phyloP scores from a whole-genome alignment of 2,888 invertebrate species.

The Nemapogon koenigi region DNA sequence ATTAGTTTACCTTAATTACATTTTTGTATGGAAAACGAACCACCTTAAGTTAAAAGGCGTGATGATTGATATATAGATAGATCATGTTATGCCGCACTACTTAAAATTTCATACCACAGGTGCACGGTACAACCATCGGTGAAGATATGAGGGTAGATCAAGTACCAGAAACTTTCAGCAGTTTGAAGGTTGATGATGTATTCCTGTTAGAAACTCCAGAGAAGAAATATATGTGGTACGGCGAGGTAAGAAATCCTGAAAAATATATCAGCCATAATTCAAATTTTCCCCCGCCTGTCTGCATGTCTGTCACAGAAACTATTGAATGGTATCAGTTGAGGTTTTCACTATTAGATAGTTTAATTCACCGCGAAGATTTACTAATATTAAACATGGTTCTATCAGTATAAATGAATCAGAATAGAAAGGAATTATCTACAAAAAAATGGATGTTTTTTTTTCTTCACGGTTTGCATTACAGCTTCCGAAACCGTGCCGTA shows the following conservation, averaged over 20 bases:
- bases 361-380: neutral
- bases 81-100: too few species aligned
- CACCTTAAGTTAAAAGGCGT: too few species aligned
- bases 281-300: neutral
- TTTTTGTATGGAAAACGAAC: too few species aligned
- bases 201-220: conserved; percentile 63
- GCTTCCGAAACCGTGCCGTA: too few species aligned
- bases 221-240: conserved; percentile 66
- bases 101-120: too few species aligned
- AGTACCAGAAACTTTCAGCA: conserved; percentile 52
- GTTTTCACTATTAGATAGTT: neutral
- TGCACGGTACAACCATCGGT: conserved; percentile 26
- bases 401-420: too few species aligned
- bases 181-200: conserved; percentile 66
- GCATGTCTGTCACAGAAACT: too few species aligned
- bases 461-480: too few species aligned
- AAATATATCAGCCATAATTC: neutral
- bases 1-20: neutral
- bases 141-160: conserved; percentile 65
- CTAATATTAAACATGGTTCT: neutral
- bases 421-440: too few species aligned
- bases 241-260: conserved; percentile 38
- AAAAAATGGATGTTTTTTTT: too few species aligned
- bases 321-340: neutral
- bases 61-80: too few species aligned